Conservation (phyloP, 2,113 vertebrate genomes). For the Nannobrachium achirus region DNA sequence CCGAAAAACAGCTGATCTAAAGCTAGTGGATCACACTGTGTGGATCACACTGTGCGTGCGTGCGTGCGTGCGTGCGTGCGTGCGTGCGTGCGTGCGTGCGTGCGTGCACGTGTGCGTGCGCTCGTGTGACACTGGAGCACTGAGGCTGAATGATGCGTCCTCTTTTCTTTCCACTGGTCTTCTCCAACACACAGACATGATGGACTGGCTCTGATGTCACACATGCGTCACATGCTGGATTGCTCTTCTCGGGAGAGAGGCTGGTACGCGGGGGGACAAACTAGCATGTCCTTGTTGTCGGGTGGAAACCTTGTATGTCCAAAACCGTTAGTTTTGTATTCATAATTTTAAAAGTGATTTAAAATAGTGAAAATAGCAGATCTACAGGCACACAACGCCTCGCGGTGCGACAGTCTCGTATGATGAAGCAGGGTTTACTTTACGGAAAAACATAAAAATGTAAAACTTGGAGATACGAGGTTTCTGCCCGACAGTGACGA, state of each 20-base stretch:
- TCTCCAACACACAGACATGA: slow-evolving; percentile 62
- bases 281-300: slow-evolving; percentile 44
- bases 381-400: too few species aligned
- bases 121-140: slow-evolving; percentile 60
- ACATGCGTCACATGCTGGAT: slow-evolving; percentile 57
- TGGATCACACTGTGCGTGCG: slow-evolving; percentile 14
- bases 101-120: neutral
- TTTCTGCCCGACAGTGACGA: too few species aligned
- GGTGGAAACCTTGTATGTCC: too few species aligned
- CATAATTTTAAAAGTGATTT: too few species aligned
- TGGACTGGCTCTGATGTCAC: slow-evolving; percentile 65
- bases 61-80: slow-evolving; percentile 42
- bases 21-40: too few species aligned
- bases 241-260: slow-evolving; percentile 51
- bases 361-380: too few species aligned
- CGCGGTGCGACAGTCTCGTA: too few species aligned
- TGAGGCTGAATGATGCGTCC: slow-evolving; percentile 79
- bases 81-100: slow-evolving; percentile 8
- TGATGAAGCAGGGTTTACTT: too few species aligned
- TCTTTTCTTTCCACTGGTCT: slow-evolving; percentile 65
- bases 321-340: too few species aligned
- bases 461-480: too few species aligned
- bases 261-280: slow-evolving; percentile 35
- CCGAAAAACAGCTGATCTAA: too few species aligned
- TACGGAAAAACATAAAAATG: too few species aligned